Conservation (phyloP, 2,888 invertebrate genomes). For the Sinotaia quadrata region DNA sequence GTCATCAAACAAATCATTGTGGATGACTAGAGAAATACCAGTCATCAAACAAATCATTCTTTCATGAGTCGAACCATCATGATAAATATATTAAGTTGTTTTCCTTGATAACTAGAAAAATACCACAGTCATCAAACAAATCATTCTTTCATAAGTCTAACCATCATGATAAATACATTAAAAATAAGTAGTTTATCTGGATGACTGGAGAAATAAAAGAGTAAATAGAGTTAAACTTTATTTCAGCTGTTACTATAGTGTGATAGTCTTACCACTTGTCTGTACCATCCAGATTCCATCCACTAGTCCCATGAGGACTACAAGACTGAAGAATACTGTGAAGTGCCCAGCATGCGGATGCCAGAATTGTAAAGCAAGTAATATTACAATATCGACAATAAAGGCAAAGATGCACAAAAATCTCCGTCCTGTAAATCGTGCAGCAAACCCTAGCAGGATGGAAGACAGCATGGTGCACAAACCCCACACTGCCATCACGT, state of each 20-base stretch:
- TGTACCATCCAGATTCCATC: slow-evolving; percentile 19
- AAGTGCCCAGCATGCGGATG: slow-evolving; percentile 31
- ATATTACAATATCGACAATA: slow-evolving; percentile 44
- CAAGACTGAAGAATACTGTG: slow-evolving; percentile 9
- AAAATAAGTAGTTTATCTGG: too few species aligned
- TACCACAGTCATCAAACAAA: too few species aligned
- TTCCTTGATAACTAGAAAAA: too few species aligned
- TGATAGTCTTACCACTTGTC: slow-evolving; percentile 9
- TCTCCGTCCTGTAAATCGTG: slow-evolving; percentile 48
- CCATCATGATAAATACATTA: too few species aligned
- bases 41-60: too few species aligned
- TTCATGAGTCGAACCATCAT: too few species aligned
- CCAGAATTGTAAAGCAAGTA: slow-evolving; percentile 49
- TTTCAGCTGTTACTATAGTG: not conserved
- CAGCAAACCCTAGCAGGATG: slow-evolving; percentile 45
- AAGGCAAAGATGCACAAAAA: slow-evolving; percentile 47
- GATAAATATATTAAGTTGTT: too few species aligned
- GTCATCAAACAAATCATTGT: too few species aligned
- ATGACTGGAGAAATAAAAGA: too few species aligned
- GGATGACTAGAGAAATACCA: too few species aligned
- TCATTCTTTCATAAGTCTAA: too few species aligned
- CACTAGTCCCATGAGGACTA: slow-evolving; percentile 19
- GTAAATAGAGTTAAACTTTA: not conserved
- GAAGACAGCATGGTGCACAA: slow-evolving; percentile 46
- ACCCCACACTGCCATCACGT: slow-evolving; percentile 57